These are phyloP conservation scores for Alexandromys fortis DNA, from an alignment of 2,113 vertebrate species.

Conservation along the genomic window DNA sequence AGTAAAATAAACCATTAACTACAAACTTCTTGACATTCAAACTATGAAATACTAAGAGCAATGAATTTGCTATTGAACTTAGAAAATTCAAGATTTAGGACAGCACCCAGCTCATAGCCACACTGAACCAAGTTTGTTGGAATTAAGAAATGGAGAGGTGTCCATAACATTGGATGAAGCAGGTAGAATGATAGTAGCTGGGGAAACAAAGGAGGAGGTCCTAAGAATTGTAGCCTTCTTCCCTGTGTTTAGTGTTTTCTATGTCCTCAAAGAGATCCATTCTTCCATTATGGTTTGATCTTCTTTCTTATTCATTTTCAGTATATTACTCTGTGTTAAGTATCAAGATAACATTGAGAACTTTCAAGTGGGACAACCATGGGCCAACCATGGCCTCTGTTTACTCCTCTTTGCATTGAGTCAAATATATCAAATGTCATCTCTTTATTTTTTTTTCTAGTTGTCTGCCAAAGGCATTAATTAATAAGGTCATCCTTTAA, in stretches of 20 bases:
- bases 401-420: not conserved
- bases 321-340: not conserved
- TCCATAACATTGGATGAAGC: not conserved
- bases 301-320: not conserved
- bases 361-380: not conserved
- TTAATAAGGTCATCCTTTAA: not conserved
- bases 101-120: not conserved
- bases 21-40: not conserved
- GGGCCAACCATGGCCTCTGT: not conserved
- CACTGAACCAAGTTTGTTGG: not conserved
- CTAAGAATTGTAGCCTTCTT: not conserved
- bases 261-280: not conserved
- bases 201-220: not conserved
- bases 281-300: not conserved
- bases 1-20: not conserved
- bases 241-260: not conserved
- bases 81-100: not conserved
- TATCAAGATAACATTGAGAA: not conserved
- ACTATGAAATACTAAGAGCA: not conserved
- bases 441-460: not conserved
- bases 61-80: not conserved
- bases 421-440: not conserved
- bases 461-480: not conserved
- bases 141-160: not conserved
- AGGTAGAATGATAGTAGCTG: not conserved